Conservation (phyloP, 2,888 invertebrate species). For the Kryphioiulus occultus region DNA sequence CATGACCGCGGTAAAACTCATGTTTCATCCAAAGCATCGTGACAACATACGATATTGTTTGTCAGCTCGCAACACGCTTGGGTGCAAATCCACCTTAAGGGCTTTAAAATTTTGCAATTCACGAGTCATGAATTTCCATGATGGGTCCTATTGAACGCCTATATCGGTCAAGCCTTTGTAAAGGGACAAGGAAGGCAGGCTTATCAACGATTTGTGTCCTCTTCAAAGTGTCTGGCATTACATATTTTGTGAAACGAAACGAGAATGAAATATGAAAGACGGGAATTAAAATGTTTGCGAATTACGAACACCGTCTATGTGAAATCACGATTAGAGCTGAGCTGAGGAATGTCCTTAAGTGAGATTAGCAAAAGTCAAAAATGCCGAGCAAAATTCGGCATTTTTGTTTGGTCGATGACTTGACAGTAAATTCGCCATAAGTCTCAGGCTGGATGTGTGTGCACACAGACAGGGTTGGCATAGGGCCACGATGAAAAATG, state of each 20-base stretch:
- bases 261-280: neutral
- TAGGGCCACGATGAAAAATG: neutral
- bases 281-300: slow-evolving; percentile 18
- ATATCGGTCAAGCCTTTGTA: slow-evolving; percentile 1
- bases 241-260: neutral
- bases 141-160: neutral
- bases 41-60: neutral
- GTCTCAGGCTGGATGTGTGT: neutral
- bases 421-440: neutral
- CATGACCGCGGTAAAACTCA: too few relatives aligned
- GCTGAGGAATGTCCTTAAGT: slow-evolving; percentile 15
- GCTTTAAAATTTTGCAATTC: neutral
- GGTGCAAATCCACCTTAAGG: slow-evolving; percentile 14
- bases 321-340: slow-evolving; percentile 7
- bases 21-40: neutral
- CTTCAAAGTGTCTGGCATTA: neutral
- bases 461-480: neutral
- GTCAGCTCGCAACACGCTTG: neutral
- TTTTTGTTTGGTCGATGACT: slow-evolving; percentile 30
- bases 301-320: neutral
- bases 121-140: neutral
- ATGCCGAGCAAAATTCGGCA: neutral
- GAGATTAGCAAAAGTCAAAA: slow-evolving; percentile 29
- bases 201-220: neutral
- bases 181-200: neutral